Percentiles rank a stretch among this genome's conserved stretches.
These are phyloP conservation scores for Athene cunicularia DNA, from an alignment of 2,113 vertebrate genomes.

Conservation along the genomic window DNA sequence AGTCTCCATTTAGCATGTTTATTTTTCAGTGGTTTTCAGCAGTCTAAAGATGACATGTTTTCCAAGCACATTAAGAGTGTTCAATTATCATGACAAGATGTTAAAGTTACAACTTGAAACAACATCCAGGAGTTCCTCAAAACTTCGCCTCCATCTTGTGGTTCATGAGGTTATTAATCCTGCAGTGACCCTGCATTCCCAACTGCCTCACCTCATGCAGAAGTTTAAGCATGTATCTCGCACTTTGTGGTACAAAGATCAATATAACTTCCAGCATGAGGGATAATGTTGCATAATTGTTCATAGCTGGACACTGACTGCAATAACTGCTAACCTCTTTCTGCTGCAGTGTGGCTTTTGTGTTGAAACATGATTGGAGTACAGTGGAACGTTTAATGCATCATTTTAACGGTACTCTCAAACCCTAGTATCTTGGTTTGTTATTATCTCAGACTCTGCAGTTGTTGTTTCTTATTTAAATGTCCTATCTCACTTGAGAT, in stretches of 20 bases:
- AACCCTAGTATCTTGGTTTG: neutral
- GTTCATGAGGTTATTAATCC: neutral
- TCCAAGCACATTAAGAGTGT: neutral
- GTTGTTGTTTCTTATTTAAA: conserved; percentile 65
- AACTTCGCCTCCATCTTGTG: neutral
- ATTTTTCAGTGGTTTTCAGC: neutral
- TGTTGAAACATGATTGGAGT: neutral
- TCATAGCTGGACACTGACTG: neutral
- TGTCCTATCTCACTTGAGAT: conserved; percentile 49
- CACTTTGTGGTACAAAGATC: neutral
- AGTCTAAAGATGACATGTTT: neutral
- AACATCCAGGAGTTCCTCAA: neutral
- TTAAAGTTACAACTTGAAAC: neutral
- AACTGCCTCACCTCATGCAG: neutral
- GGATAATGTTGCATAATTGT: neutral
- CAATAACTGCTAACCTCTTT: neutral
- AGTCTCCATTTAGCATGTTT: neutral
- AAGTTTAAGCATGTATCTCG: neutral
- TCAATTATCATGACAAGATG: neutral
- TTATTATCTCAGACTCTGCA: conserved; percentile 44
- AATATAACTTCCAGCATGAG: neutral
- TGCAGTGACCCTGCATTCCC: neutral
- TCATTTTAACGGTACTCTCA: conserved; percentile 12
- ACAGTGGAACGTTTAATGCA: neutral
- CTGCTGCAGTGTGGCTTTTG: neutral